Base-by-base conservation (phyloP, 2,888 invertebrate species). In the Nomada flava region DNA sequence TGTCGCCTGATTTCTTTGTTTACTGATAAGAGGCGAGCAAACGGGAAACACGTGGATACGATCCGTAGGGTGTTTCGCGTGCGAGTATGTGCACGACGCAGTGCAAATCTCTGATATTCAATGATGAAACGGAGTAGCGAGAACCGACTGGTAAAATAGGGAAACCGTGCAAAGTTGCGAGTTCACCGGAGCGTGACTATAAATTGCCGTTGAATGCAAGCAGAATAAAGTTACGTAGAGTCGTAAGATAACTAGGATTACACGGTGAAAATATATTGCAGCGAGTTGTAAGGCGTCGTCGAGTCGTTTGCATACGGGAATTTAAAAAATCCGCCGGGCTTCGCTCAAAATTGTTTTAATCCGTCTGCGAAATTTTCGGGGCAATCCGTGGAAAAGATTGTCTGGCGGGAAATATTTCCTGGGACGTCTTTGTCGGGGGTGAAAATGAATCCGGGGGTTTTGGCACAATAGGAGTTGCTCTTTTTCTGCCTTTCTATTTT, bases 161-260 rank as follows among this genome's bases (percentile, higher is more conserved):
- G 52, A 18, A 59, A 57, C 26, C 57, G 36, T 18, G 62, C 13
- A 52, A 79, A 77, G 64, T 69, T 69, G 63, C 69, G 68, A 47
- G 68, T 59, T 47, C 18, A 4, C 23, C 18, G 68, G 20, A 23
- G 15, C 52, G 20, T 11, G 18, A 36, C 69, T n/a, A 55, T 77
- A 77, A 80, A 80, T 80, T 52, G 36, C 29, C 0, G 18, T 13
- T 4, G 65, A 53, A 18, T 42, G 53, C 65, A 70, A 70, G 68
- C 55, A 57, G 69, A 78, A 69, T 78, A 69, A 78, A 77, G 72
- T 77, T 73, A 57, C 67, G 60, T 10, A n/a, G 50, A 59, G 57
- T 59, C 65, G 71, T 63, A 60, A 57, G 53, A 77, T 71, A 67
- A 47, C 29, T 10, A 20, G 71, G 53, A 72, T 76, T 76, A 64